Evolutionary conservation across 2,888 invertebrate genomes (phyloP).

Genomic region (Phengaris alcon): DNA sequence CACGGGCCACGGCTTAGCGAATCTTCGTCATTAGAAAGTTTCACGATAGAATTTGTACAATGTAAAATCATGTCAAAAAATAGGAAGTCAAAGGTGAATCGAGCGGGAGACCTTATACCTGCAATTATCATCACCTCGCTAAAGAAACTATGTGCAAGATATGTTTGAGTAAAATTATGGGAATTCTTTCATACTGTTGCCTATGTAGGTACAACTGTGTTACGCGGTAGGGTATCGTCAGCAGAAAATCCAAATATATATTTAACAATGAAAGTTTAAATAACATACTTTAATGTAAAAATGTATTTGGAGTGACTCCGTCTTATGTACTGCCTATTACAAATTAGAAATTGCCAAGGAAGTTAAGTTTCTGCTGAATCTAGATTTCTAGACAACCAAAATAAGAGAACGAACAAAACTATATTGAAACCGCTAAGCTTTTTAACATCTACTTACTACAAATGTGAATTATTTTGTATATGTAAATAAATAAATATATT

Average conservation of each 20-base stretch:
- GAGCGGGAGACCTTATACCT: background rate
- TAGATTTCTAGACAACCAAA: background rate
- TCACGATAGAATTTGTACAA: background rate
- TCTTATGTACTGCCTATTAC: background rate
- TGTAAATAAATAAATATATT: background rate
- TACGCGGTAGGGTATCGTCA: background rate
- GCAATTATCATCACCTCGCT: slow-evolving; percentile 23
- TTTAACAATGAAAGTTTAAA: background rate
- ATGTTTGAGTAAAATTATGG: slow-evolving; percentile 22
- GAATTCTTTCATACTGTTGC: slow-evolving; percentile 16
- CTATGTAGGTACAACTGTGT: slow-evolving; percentile 5
- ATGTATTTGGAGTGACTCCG: background rate
- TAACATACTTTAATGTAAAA: background rate
- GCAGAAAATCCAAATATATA: background rate
- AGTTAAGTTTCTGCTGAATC: background rate
- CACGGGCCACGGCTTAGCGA: slow-evolving; percentile 24
- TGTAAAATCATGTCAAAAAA: slow-evolving; percentile 19
- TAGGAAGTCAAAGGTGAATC: slow-evolving; percentile 22
- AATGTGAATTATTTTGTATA: background rate
- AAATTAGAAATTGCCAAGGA: background rate
- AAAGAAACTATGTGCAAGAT: slow-evolving; percentile 8
- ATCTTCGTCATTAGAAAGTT: slow-evolving; percentile 20
- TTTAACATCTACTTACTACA: background rate
- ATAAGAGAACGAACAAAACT: background rate
- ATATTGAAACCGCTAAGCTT: background rate